phyloP scores from a whole-genome alignment of 2,113 vertebrate species.

The Poeciliopsis retropinna region DNA sequence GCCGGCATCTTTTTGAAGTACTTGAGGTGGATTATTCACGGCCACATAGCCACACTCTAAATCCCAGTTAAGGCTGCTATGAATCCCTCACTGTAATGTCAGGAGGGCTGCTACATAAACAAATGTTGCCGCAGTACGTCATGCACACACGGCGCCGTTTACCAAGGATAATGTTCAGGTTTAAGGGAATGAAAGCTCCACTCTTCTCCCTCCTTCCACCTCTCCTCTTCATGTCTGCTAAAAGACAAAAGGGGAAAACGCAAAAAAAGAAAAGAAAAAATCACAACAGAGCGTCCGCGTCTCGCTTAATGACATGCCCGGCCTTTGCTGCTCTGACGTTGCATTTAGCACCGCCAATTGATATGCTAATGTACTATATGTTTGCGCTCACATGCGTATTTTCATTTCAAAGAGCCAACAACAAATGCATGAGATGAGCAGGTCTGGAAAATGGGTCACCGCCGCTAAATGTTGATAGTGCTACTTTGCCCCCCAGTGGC shows the following conservation, averaged over 20 bases:
- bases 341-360: constrained; percentile 39
- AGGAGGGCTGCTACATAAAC: constrained; percentile 40
- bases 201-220: not conserved
- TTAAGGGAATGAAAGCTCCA: not conserved
- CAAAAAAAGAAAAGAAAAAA: not conserved
- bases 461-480: constrained; percentile 71
- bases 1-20: constrained; percentile 79
- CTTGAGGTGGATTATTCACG: constrained; percentile 79
- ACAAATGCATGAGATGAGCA: constrained; percentile 66
- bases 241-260: not conserved
- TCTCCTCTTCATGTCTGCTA: not conserved
- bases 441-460: constrained; percentile 81
- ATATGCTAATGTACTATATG: constrained; percentile 72
- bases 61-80: constrained; percentile 70
- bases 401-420: constrained; percentile 70
- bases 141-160: constrained; percentile 18
- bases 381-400: constrained; percentile 67
- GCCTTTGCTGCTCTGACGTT: constrained; percentile 44
- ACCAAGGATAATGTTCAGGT: constrained; percentile 42
- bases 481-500: constrained; percentile 84
- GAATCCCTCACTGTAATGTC: constrained; percentile 37
- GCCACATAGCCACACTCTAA: constrained; percentile 63
- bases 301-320: constrained; percentile 49
- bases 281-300: not conserved
- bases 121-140: constrained; percentile 19